Evolutionary conservation across 1,140 invertebrate genomes (phyloP).

Genomic region (Sweltsa coloradensis): DNA sequence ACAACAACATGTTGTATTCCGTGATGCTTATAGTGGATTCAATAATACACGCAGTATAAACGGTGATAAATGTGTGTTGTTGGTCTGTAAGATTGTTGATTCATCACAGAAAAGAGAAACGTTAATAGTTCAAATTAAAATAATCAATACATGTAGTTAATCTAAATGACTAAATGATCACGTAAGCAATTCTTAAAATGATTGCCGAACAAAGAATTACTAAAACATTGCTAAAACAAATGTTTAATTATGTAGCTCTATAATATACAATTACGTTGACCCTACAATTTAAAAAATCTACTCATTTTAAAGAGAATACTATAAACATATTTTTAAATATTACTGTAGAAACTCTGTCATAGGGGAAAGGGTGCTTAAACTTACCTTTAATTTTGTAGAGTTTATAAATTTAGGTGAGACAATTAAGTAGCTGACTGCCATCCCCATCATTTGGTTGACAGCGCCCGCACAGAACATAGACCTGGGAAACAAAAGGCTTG

Average conservation of each 20-base stretch:
- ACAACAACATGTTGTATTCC: too few species aligned
- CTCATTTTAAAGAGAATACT: too few species aligned
- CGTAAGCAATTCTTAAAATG: background rate
- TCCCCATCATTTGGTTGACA: constrained; percentile 53
- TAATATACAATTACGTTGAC: too few species aligned
- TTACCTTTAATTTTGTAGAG: constrained; percentile 49
- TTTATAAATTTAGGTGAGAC: constrained; percentile 55
- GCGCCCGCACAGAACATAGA: constrained; percentile 47
- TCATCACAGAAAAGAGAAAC: background rate
- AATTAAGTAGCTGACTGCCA: constrained; percentile 54
- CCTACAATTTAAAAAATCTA: too few species aligned
- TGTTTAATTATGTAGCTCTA: too few species aligned
- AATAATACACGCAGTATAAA: background rate
- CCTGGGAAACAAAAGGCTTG: too few species aligned
- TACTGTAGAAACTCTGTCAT: too few species aligned
- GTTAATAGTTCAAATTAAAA: background rate
- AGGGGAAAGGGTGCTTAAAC: constrained; percentile 10
- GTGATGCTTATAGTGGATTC: background rate
- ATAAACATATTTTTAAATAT: too few species aligned
- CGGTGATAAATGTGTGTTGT: background rate
- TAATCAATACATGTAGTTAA: too few species aligned
- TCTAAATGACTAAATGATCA: background rate
- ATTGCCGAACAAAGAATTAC: background rate
- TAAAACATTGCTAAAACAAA: too few species aligned
- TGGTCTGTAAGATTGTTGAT: background rate